Percentiles rank a stretch among this genome's conserved stretches.
phyloP scores from a whole-genome alignment of 2,888 invertebrate species.

The Euproctis similis region DNA sequence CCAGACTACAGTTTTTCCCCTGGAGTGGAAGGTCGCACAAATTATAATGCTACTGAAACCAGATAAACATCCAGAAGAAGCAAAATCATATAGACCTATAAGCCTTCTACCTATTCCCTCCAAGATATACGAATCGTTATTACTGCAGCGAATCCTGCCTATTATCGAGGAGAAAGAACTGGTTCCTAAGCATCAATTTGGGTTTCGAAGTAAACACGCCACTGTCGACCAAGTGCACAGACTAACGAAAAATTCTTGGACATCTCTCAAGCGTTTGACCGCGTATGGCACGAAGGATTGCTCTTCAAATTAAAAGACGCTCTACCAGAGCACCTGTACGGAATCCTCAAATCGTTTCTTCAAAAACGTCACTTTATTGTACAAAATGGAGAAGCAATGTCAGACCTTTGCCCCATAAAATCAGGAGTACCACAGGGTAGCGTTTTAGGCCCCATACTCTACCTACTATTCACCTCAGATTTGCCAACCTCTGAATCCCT shows the following conservation, averaged over 20 bases:
- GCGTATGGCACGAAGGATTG: not conserved
- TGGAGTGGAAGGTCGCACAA: not conserved
- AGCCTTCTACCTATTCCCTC: not conserved
- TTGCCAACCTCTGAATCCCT: conserved; percentile 1
- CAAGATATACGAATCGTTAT: not conserved
- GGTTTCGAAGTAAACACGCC: conserved; percentile 2
- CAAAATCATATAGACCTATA: not conserved
- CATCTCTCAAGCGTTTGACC: not conserved
- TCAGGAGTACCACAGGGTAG: not conserved
- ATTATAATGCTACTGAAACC: not conserved
- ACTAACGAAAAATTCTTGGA: conserved; percentile 2
- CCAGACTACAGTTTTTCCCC: not conserved
- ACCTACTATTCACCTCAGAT: not conserved
- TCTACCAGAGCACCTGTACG: not conserved
- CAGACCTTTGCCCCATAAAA: not conserved
- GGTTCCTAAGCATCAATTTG: conserved; percentile 1
- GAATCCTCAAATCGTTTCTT: not conserved
- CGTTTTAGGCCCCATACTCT: not conserved
- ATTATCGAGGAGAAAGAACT: not conserved
- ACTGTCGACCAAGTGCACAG: not conserved
- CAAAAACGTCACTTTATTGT: not conserved
- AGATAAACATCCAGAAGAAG: not conserved
- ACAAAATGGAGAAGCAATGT: conserved; percentile 1
- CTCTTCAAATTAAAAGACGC: not conserved
- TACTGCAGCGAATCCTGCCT: not conserved